A percentile compares a stretch with the other conserved stretches of the same genome.
Conservation (phyloP, 1,140 invertebrate species). For the Popillia japonica region DNA sequence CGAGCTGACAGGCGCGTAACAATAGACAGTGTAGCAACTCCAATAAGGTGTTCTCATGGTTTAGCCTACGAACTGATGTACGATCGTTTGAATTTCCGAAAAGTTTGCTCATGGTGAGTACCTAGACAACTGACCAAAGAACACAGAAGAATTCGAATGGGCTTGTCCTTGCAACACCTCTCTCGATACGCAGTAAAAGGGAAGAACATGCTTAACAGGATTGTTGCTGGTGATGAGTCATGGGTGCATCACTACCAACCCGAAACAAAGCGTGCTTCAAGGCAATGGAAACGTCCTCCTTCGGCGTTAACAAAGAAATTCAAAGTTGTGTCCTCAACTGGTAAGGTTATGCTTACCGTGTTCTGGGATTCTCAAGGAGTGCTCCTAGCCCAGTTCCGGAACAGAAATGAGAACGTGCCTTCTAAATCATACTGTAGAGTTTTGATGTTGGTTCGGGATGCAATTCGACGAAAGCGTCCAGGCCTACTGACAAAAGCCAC, state of each 20-base stretch:
- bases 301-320: not conserved
- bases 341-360: constrained; percentile 3
- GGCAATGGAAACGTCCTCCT: not conserved
- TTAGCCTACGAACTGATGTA: no score
- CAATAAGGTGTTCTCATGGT: no score
- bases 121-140: no score
- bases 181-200: not conserved
- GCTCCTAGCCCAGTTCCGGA: not conserved
- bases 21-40: no score
- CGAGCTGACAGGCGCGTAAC: no score
- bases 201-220: not conserved
- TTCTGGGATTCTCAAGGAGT: not conserved
- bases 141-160: not conserved
- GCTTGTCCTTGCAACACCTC: not conserved
- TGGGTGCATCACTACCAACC: not conserved
- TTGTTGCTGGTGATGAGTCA: not conserved
- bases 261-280: not conserved
- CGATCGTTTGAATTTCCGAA: no score
- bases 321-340: not conserved
- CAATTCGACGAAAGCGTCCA: not conserved
- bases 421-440: constrained; percentile 1
- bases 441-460: not conserved
- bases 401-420: not conserved
- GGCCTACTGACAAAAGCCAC: not conserved
- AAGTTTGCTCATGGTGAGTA: no score